phyloP scores from a whole-genome alignment of 2,797 vertebrate species.

The Lepus oiostolus region DNA sequence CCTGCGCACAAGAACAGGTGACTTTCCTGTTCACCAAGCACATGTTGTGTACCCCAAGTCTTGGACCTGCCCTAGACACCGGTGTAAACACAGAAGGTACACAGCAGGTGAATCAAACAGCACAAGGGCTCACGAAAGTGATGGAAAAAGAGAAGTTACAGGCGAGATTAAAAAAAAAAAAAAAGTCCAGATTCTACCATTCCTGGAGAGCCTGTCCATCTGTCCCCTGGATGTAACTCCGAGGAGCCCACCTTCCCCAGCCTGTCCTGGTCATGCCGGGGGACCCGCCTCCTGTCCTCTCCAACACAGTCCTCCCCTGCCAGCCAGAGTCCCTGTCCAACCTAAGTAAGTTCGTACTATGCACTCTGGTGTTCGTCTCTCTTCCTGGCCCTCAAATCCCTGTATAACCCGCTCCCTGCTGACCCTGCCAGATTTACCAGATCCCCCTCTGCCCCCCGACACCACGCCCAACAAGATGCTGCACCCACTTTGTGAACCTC shows the following conservation, averaged over 20 bases:
- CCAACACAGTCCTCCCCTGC: not conserved
- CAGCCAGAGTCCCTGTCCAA: not conserved
- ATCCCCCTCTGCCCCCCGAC: too few relatives aligned
- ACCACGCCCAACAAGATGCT: not conserved
- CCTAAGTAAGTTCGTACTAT: not conserved
- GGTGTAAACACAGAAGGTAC: not conserved
- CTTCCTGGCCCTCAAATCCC: too few relatives aligned
- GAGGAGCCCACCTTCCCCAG: accelerated
- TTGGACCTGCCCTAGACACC: not conserved
- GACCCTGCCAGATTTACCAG: not conserved
- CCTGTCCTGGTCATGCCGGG: too few relatives aligned
- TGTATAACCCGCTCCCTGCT: too few relatives aligned
- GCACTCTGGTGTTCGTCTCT: not conserved
- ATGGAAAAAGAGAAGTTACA: not conserved
- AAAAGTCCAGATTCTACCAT: not conserved
- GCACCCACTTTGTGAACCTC: not conserved
- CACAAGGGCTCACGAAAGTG: not conserved
- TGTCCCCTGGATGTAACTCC: too few relatives aligned
- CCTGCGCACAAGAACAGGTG: not conserved
- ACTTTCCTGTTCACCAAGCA: not conserved
- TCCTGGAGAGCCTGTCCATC: not conserved
- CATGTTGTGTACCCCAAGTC: not conserved
- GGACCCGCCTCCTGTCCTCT: not conserved
- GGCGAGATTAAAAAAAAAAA: not conserved
- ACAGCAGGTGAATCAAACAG: not conserved